Percentiles rank a stretch among this genome's conserved stretches.
phyloP scores from a whole-genome alignment of 2,888 invertebrate species.

The Tridacna crocea region DNA sequence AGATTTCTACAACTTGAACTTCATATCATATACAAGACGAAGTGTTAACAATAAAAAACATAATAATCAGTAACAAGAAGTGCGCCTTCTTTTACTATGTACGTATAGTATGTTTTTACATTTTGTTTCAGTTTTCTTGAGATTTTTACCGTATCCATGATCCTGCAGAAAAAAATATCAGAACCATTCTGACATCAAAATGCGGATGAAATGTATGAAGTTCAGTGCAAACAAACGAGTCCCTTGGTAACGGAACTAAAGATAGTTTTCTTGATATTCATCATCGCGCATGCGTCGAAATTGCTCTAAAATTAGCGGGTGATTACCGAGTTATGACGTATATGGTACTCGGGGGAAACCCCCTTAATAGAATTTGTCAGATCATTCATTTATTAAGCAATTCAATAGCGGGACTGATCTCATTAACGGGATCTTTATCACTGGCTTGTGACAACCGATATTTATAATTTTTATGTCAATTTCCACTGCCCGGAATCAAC shows the following conservation, averaged over 20 bases:
- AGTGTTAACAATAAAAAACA: no score
- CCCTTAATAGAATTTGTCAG: constrained; percentile 60
- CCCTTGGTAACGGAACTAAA: constrained; percentile 33
- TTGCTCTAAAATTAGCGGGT: constrained; percentile 53
- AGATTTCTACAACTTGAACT: no score
- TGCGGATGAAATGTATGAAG: not conserved
- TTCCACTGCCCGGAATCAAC: no score
- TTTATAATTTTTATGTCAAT: constrained; percentile 12
- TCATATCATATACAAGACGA: no score
- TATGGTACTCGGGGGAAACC: constrained; percentile 51
- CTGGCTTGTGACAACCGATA: constrained; percentile 22
- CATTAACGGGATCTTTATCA: constrained; percentile 34
- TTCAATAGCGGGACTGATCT: constrained; percentile 48
- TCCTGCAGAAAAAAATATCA: no score
- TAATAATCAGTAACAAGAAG: no score
- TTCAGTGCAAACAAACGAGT: constrained; percentile 19
- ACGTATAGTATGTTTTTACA: no score
- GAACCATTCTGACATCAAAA: no score
- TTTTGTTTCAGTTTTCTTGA: no score
- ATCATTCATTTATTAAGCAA: constrained; percentile 59
- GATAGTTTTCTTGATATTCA: constrained; percentile 1
- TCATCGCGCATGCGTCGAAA: constrained; percentile 38
- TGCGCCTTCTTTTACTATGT: no score
- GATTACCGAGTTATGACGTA: constrained; percentile 52
- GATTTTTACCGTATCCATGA: no score